These are phyloP conservation scores for Odocoileus hemionus DNA, from an alignment of 2,113 vertebrate genomes.

Conservation along the genomic window DNA sequence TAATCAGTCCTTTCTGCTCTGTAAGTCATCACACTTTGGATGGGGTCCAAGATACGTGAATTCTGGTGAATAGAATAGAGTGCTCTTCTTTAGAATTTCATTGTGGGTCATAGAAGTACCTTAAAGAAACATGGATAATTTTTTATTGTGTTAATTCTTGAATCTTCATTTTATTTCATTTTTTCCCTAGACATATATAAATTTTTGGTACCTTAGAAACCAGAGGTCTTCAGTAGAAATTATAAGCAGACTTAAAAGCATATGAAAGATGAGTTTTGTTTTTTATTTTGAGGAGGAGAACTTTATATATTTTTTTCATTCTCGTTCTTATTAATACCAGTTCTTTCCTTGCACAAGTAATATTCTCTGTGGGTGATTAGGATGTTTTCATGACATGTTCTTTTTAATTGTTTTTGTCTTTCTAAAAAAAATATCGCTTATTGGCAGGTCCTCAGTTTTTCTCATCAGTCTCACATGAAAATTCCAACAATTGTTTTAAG, in stretches of 20 bases:
- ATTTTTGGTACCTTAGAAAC: background rate
- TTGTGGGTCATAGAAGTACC: background rate
- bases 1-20: background rate
- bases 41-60: background rate
- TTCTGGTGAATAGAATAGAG: background rate
- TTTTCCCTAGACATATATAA: background rate
- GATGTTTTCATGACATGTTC: background rate
- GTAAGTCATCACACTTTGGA: background rate
- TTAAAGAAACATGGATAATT: background rate
- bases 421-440: background rate
- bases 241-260: background rate
- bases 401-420: slow-evolving; percentile 26
- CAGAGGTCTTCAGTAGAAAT: background rate
- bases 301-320: background rate
- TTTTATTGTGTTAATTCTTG: background rate
- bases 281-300: background rate
- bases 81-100: background rate
- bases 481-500: background rate
- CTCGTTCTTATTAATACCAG: background rate
- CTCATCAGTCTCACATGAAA: background rate
- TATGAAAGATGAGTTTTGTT: background rate
- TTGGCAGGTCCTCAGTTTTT: background rate
- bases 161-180: background rate
- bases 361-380: slow-evolving; percentile 8
- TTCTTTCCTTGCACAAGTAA: background rate